A percentile compares a stretch with the other conserved stretches of the same genome.
Conservation (phyloP, 2,888 invertebrate species). For the Cyaniris semiargus region DNA sequence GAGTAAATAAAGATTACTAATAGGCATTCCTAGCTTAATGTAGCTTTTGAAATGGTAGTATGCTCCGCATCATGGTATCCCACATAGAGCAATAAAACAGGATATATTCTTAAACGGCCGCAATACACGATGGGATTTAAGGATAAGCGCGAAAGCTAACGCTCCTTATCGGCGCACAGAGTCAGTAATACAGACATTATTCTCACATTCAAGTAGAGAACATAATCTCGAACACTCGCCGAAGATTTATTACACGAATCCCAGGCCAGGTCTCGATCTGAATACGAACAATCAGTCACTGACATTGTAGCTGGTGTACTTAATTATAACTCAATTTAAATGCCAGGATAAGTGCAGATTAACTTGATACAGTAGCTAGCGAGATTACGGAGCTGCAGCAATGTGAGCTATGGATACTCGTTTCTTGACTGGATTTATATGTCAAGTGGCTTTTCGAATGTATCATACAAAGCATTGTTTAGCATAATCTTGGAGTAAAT, state of each 20-base stretch:
- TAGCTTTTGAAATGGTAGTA: neutral
- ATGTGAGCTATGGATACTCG: neutral
- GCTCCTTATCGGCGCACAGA: slow-evolving; percentile 23
- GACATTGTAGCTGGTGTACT: neutral
- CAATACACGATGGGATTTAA: neutral
- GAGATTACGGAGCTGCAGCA: neutral
- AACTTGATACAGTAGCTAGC: no score
- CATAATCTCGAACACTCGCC: slow-evolving; percentile 12
- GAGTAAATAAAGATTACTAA: neutral
- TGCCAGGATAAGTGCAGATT: neutral
- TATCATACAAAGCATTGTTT: no score
- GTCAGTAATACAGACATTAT: slow-evolving; percentile 27
- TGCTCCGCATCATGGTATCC: neutral
- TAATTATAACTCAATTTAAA: neutral
- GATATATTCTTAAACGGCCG: slow-evolving; percentile 10
- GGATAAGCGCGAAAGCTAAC: slow-evolving; percentile 26
- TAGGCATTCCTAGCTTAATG: neutral
- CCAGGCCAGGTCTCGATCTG: neutral
- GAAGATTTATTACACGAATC: slow-evolving; percentile 21
- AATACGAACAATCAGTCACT: slow-evolving; percentile 5
- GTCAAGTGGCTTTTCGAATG: no score
- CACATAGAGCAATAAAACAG: slow-evolving; percentile 14
- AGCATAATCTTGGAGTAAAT: neutral
- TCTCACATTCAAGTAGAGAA: slow-evolving; percentile 13
- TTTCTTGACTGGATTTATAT: neutral